phyloP scores from a whole-genome alignment of 1,140 invertebrate genomes.

The Drosophila carrolli region DNA sequence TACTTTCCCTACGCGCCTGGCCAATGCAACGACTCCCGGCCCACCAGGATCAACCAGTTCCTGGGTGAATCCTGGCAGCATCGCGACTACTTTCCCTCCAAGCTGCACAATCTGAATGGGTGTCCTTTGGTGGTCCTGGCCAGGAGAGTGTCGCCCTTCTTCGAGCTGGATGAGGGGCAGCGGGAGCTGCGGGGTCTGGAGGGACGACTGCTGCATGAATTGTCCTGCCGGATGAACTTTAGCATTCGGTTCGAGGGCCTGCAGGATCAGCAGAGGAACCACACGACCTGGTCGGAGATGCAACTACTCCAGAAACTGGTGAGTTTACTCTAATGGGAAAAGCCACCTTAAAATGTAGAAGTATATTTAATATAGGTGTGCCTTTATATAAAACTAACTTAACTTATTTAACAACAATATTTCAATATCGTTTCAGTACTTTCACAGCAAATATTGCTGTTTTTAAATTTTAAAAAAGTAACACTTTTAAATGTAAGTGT shows the following conservation, averaged over 20 bases:
- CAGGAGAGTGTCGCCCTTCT: constrained; percentile 36
- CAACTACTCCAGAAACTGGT: constrained; percentile 39
- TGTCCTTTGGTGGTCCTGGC: constrained; percentile 47
- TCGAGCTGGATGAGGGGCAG: constrained; percentile 7
- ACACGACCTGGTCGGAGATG: constrained; percentile 26
- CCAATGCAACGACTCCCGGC: constrained; percentile 15
- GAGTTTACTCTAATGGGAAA: background rate
- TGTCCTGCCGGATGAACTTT: constrained; percentile 54
- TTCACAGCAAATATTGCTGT: too few species aligned
- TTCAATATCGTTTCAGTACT: too few species aligned
- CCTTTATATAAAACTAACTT: too few species aligned
- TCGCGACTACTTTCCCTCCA: constrained; percentile 50
- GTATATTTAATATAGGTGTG: too few species aligned
- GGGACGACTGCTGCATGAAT: constrained; percentile 35
- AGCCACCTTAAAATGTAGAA: too few species aligned
- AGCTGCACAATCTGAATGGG: constrained; percentile 49
- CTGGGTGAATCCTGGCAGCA: constrained; percentile 35
- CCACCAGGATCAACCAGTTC: constrained; percentile 51
- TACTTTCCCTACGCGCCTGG: constrained; percentile 57
- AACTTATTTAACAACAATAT: too few species aligned
- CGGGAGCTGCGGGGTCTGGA: constrained; percentile 18
- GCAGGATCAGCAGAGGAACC: constrained; percentile 12
- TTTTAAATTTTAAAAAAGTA: too few species aligned
- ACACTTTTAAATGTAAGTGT: too few species aligned
- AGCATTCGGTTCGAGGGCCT: constrained; percentile 26